These are phyloP conservation scores for Upupa epops DNA, from an alignment of 2,113 vertebrate species.

Conservation along the genomic window DNA sequence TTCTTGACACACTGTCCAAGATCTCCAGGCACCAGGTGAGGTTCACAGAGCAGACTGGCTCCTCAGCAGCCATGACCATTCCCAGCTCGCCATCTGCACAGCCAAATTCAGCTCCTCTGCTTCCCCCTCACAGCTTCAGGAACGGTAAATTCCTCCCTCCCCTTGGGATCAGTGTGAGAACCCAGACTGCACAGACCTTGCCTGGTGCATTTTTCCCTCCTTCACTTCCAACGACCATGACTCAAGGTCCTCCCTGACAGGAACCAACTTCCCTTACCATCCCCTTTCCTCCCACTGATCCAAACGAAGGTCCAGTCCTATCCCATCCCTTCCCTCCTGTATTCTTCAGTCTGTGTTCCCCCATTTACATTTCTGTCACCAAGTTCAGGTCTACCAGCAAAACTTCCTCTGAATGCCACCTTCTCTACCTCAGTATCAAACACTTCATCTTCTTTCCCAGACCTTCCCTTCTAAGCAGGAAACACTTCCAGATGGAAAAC, in stretches of 20 bases:
- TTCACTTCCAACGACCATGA: not conserved
- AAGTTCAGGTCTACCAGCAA: not conserved
- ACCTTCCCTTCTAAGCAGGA: not conserved
- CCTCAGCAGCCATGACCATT: rapidly evolving
- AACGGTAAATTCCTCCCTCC: not conserved
- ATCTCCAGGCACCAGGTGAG: not conserved
- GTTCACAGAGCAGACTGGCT: not conserved
- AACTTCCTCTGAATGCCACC: not conserved
- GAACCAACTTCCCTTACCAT: rapidly evolving
- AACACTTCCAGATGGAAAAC: not conserved
- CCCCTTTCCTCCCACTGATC: not conserved
- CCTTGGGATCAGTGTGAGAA: not conserved
- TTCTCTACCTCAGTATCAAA: not conserved
- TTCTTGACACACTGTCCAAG: not conserved
- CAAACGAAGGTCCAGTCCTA: not conserved
- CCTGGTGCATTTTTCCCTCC: not conserved
- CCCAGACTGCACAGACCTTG: rapidly evolving
- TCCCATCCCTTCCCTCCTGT: too few relatives aligned
- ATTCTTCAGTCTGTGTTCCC: not conserved
- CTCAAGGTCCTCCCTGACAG: not conserved
- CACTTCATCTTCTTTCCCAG: not conserved
- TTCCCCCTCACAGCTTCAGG: not conserved
- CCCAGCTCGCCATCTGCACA: not conserved
- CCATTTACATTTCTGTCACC: not conserved
- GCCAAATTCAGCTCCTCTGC: not conserved